A percentile compares a stretch with the other conserved stretches of the same genome.
These are phyloP conservation scores for Drosophila ambigua DNA, from an alignment of 1,140 invertebrate genomes.

Conservation along the genomic window DNA sequence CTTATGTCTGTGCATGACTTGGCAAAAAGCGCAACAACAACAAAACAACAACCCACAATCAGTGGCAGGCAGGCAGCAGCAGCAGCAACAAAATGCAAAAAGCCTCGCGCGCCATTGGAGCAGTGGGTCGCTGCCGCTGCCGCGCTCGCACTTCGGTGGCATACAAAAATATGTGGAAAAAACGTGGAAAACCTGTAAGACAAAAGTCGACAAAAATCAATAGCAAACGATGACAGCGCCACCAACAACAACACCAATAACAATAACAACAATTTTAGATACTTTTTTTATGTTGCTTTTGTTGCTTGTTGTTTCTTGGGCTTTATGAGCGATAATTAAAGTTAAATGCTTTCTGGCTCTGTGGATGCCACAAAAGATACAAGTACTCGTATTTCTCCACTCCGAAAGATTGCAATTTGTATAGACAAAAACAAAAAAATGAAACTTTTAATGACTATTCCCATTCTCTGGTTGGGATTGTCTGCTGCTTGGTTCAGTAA, in stretches of 20 bases:
- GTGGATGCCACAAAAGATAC: conserved; percentile 33
- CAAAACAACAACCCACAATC: conserved; percentile 38
- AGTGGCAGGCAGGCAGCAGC: neutral
- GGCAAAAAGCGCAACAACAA: conserved; percentile 54
- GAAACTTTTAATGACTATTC: conserved; percentile 39
- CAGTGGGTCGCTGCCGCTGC: conserved; percentile 63
- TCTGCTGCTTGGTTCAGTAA: neutral
- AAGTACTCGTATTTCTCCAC: conserved; percentile 6
- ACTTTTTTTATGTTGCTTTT: conserved; percentile 18
- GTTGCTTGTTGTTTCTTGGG: conserved; percentile 34
- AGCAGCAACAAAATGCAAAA: conserved; percentile 8
- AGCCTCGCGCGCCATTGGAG: conserved; percentile 65
- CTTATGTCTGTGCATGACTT: conserved; percentile 55
- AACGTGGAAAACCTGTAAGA: conserved; percentile 71
- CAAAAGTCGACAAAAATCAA: conserved; percentile 62
- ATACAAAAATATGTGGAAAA: conserved; percentile 70
- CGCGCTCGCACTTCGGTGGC: conserved; percentile 29
- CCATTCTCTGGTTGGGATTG: neutral
- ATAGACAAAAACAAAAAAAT: conserved; percentile 17
- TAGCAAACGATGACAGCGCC: conserved; percentile 48
- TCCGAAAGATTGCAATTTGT: conserved; percentile 29
- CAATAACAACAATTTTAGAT: conserved; percentile 11
- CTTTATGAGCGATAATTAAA: conserved; percentile 74
- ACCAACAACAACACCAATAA: conserved; percentile 16
- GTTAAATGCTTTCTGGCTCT: conserved; percentile 56